Base-by-base conservation (phyloP, 2,113 vertebrate species). In the Nannospalax galili region DNA sequence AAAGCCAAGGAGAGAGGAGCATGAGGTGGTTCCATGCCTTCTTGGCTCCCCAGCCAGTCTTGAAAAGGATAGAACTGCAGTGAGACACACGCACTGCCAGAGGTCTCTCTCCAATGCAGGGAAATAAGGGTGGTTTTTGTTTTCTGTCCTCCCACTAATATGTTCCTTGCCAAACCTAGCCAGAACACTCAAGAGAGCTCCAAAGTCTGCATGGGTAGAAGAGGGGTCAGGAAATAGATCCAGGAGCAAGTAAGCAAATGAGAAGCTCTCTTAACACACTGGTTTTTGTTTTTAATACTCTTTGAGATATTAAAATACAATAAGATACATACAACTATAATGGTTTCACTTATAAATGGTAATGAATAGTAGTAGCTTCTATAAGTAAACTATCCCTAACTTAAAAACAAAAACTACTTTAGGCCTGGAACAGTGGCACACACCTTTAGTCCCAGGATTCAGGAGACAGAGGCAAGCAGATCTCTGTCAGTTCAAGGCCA, bases 351-450 rank as follows among this genome's bases (percentile, higher is more conserved):
- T 82, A 58, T 58, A 80, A 94, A 92, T 37, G 92, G 84, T 72
- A 90, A 72, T 42, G 60, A 95, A 75, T 42, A 87, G 26, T 37
- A 88, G 45, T 60, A 56, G 22, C 81, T 62, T 73, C 65, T 93
- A 84, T 45, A 78, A 72, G 48, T 67, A 48, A 87, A 91, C 9
- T 80, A 67, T 60, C 91, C 45, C 22, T 90, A n/a, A 37, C 56
- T 81, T 77, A 62, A 84, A 94, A 95, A 89, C 26, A 72, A 95
- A 95, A 94, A 32, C 20, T 1, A 73, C 70, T 88, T 90, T n/a
- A n/a, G n/a, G n/a, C n/a, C n/a, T n/a, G n/a, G n/a, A n/a, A n/a
- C n/a, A n/a, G n/a, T n/a, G n/a, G n/a, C n/a, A n/a, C n/a, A n/a
- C n/a, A n/a, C n/a, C n/a, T n/a, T n/a, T n/a, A n/a, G n/a, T n/a